Conservation (phyloP, 2,888 invertebrate genomes). For the Apotomis turbidana region DNA sequence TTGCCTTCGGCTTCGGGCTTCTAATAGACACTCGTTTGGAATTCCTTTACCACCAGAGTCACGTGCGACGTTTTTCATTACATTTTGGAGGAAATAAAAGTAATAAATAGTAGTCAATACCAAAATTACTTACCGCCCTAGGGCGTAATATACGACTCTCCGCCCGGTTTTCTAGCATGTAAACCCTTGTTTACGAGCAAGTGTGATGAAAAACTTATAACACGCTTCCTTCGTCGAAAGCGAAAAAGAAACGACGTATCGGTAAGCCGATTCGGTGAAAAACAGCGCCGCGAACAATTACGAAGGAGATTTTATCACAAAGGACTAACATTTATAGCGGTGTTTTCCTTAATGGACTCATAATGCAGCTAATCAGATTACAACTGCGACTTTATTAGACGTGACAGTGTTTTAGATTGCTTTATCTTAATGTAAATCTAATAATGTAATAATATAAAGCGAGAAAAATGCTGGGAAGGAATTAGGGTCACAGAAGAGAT, state of each 20-base stretch:
- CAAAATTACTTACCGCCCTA: too few species aligned
- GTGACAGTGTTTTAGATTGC: conserved; percentile 38
- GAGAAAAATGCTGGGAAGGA: conserved; percentile 2
- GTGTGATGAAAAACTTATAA: too few species aligned
- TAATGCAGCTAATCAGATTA: conserved; percentile 54
- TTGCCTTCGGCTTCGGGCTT: too few species aligned
- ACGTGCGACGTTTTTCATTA: too few species aligned
- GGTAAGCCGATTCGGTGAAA: conserved; percentile 23
- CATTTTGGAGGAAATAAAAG: too few species aligned
- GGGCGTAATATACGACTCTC: too few species aligned
- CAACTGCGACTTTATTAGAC: conserved; percentile 38
- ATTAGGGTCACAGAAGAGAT: not conserved
- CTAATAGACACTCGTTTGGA: too few species aligned
- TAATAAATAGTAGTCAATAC: too few species aligned
- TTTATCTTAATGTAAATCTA: conserved; percentile 36
- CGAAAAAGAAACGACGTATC: not conserved
- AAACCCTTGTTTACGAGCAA: too few species aligned
- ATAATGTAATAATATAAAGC: conserved; percentile 32
- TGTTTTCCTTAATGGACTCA: conserved; percentile 54
- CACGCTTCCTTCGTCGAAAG: too few species aligned
- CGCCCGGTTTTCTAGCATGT: too few species aligned
- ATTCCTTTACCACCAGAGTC: too few species aligned
- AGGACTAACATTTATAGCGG: conserved; percentile 50
- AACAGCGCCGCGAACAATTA: conserved; percentile 44
- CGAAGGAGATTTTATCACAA: conserved; percentile 47